A percentile compares a stretch with the other conserved stretches of the same genome.
Evolutionary conservation across 2,113 vertebrate genomes (phyloP).

Genomic region (Amia ocellicauda): DNA sequence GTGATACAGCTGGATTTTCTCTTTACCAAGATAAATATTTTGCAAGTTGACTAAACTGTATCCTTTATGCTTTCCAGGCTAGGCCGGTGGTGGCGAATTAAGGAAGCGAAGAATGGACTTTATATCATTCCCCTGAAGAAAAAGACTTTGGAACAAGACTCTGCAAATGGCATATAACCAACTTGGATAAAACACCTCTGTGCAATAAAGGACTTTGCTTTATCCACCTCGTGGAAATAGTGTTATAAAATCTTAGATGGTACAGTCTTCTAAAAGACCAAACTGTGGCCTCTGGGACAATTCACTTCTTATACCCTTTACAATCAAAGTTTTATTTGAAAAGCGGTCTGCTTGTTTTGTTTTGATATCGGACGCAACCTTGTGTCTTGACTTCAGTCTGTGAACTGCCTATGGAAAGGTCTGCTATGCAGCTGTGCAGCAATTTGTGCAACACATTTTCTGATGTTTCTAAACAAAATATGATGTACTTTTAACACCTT

Average conservation of each 20-base stretch:
- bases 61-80: constrained; percentile 49
- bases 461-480: too few species aligned
- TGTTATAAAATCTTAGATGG: constrained; percentile 29
- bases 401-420: too few species aligned
- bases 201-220: constrained; percentile 17
- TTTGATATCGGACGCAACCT: too few species aligned
- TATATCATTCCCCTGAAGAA: constrained; percentile 70
- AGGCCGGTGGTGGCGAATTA: constrained; percentile 71
- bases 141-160: constrained; percentile 38
- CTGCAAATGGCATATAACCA: neutral
- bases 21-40: constrained; percentile 33
- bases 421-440: too few species aligned
- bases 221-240: constrained; percentile 21
- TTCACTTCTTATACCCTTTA: too few species aligned
- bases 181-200: constrained; percentile 3
- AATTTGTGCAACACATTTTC: too few species aligned
- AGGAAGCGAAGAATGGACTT: constrained; percentile 67
- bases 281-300: too few species aligned
- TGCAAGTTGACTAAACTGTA: constrained; percentile 21
- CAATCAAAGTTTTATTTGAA: too few species aligned
- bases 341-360: too few species aligned
- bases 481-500: too few species aligned
- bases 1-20: constrained; percentile 8
- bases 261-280: constrained; percentile 20
- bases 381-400: too few species aligned